Evolutionary conservation across 2,113 vertebrate genomes (phyloP).

Genomic region (Nothoprocta perdicaria): DNA sequence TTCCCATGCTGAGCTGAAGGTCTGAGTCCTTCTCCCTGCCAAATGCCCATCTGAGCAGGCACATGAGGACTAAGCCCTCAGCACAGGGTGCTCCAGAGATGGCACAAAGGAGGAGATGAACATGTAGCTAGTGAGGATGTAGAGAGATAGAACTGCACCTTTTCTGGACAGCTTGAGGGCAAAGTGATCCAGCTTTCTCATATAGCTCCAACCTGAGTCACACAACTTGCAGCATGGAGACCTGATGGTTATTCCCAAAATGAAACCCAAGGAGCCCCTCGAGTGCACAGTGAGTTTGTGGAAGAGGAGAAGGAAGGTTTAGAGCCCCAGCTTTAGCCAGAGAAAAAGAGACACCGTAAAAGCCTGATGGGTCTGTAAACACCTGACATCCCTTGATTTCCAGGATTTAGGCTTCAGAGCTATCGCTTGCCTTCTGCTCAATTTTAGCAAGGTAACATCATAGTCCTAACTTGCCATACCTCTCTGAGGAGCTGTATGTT

Average conservation of each 20-base stretch:
- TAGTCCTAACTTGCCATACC: not conserved
- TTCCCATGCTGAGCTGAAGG: not conserved
- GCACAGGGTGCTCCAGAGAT: not conserved
- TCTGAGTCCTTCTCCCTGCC: not conserved
- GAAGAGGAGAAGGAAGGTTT: not conserved
- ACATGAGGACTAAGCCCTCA: not conserved
- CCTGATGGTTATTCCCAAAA: not conserved
- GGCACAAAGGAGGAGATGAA: not conserved
- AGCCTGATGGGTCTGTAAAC: not conserved
- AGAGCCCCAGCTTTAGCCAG: not conserved
- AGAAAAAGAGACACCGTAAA: not conserved
- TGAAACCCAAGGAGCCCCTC: not conserved
- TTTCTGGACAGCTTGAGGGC: not conserved
- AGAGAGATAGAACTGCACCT: not conserved
- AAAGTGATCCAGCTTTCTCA: not conserved
- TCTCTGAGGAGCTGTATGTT: not conserved
- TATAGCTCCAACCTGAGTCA: not conserved
- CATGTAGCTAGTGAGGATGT: not conserved
- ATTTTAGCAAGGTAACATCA: not conserved
- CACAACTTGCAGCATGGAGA: not conserved
- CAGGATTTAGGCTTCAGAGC: not conserved
- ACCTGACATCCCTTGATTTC: not conserved
- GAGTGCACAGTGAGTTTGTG: accelerated
- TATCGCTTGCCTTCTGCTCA: not conserved
- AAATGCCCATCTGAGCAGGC: not conserved